phyloP scores from a whole-genome alignment of 2,113 vertebrate genomes.

The Chloropsis cyanopogon region DNA sequence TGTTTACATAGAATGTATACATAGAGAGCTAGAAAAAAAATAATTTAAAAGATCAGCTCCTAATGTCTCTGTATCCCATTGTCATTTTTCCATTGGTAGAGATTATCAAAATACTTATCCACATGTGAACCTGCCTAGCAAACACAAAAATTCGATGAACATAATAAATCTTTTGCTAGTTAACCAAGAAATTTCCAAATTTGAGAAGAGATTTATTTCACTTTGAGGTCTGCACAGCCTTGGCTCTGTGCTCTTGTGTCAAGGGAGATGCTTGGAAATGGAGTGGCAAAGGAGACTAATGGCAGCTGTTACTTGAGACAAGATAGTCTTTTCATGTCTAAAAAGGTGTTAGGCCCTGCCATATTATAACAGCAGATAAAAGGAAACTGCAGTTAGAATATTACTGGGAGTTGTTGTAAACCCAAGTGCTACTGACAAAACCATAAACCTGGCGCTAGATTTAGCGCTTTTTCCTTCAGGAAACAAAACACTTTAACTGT shows the following conservation, averaged over 20 bases:
- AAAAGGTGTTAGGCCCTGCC: slow-evolving; percentile 74
- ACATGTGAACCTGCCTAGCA: accelerated
- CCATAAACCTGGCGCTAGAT: background rate
- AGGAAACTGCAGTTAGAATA: slow-evolving; percentile 65
- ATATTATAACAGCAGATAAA: slow-evolving; percentile 79
- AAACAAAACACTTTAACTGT: slow-evolving; percentile 54
- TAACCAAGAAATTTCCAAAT: background rate
- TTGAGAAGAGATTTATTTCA: background rate
- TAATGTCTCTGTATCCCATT: no score
- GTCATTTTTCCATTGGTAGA: background rate
- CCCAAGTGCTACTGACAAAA: slow-evolving; percentile 41
- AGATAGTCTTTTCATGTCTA: slow-evolving; percentile 81
- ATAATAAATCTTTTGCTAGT: background rate
- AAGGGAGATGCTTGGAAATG: background rate
- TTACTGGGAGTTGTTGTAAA: slow-evolving; percentile 65
- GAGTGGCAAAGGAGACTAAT: background rate
- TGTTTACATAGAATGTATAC: background rate
- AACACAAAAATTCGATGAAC: background rate
- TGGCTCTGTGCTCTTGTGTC: background rate
- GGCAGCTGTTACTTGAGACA: slow-evolving; percentile 54
- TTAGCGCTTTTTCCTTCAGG: slow-evolving; percentile 43
- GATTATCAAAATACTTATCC: background rate
- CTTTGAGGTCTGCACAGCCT: background rate
- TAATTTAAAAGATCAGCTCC: background rate
- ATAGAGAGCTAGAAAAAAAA: background rate